These are phyloP conservation scores for Columba livia DNA, from an alignment of 2,113 vertebrate species.

Conservation along the genomic window DNA sequence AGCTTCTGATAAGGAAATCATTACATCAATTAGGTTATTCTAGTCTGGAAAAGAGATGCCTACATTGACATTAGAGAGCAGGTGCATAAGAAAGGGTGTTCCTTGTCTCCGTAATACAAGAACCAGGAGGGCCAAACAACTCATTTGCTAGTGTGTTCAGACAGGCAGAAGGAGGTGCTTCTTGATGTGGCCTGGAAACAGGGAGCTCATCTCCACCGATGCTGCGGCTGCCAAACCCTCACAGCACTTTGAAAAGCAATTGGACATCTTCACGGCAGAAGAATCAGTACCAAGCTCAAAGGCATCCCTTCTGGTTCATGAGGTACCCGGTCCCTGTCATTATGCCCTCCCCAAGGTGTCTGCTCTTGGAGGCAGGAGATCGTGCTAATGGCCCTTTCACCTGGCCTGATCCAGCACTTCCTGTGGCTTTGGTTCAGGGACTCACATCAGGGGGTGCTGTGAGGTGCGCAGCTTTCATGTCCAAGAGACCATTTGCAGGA, in stretches of 20 bases:
- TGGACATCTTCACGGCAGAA: not conserved
- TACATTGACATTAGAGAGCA: fast-evolving
- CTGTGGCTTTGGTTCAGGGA: fast-evolving
- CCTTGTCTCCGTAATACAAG: not conserved
- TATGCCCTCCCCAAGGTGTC: not conserved
- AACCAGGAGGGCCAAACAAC: not conserved
- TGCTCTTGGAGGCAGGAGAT: not conserved
- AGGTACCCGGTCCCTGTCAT: not conserved
- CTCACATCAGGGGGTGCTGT: not conserved
- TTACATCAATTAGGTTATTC: not conserved
- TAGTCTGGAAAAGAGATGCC: not conserved
- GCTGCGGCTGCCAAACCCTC: not conserved
- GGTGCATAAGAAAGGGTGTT: not conserved
- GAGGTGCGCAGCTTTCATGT: not conserved
- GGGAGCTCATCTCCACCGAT: not conserved
- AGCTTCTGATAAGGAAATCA: not conserved
- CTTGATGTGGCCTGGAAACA: not conserved
- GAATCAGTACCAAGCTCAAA: not conserved
- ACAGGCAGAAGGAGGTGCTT: not conserved
- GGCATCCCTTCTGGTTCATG: too few relatives aligned
- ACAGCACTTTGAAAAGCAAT: fast-evolving
- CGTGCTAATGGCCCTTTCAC: not conserved
- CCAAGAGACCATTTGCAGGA: not conserved
- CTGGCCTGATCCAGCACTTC: not conserved
- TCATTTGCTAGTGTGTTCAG: not conserved